Base-by-base conservation (phyloP, 2,113 vertebrate species). In the Solea senegalensis region DNA sequence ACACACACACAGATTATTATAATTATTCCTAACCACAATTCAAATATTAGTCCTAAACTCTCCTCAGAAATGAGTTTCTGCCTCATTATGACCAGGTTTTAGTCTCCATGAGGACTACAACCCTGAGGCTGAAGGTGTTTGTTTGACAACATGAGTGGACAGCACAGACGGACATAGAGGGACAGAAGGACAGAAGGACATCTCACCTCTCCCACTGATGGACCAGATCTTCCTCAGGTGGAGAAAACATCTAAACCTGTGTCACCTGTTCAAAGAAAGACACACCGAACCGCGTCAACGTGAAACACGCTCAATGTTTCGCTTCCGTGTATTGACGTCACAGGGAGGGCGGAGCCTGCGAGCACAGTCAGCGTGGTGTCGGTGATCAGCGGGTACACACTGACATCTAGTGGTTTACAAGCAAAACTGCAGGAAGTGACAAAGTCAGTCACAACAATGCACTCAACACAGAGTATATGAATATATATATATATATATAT, bases 201-300 rank as follows among this genome's bases (percentile, higher is more conserved):
- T 58, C 90, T 86, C 72, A 93, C 92, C 92, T 92, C 62, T 89
- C 75, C 92, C 91, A 93, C 13, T 70, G 75, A 53, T 77, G 59
- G 40, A 91, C 67, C 78, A 90, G 0, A 0, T 86, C 34, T 40
- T 89, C 81, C 8, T 69, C 26, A 1, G 83, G 70, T 39, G 63
- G 0, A 3, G 52, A 44, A 7, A 54, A 75, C 91, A 91, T 91
- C 53, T 65, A n/a, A 26, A n/a, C 12, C 0, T 8, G 27, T 14
- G 12, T 0, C n/a, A 34, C 5, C 34, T 7, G 55, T 39, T 9
- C 15, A 0, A 46, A 9, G n/a, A 10, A 6, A 56, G 28, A 7
- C 3, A 40, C 53, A 7, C 41, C 4, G 6, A 56, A 7, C 41
- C 4, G 6, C 2, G 21, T 3, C 9, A 43, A 11, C 52, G 55